Percentiles rank a stretch among this genome's conserved stretches.
Conservation (phyloP, 1,140 invertebrate genomes). For the Chionoecetes opilio region DNA sequence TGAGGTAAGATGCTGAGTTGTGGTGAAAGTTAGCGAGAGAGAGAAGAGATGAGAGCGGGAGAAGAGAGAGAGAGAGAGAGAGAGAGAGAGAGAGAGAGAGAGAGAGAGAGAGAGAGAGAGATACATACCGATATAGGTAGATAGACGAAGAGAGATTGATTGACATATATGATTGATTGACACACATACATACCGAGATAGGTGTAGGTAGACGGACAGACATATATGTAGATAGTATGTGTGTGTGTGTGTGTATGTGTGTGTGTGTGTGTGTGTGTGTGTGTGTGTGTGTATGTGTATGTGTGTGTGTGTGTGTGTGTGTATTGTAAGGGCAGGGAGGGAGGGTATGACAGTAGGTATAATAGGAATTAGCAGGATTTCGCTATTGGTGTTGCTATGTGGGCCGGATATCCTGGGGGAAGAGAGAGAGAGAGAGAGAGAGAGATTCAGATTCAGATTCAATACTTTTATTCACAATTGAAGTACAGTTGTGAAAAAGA, state of each 20-base stretch:
- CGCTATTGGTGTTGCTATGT: neutral
- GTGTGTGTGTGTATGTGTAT: no score
- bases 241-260: constrained; percentile 36
- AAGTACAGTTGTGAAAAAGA: no score
- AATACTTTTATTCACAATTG: no score
- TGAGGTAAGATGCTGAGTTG: neutral
- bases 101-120: constrained; percentile 44
- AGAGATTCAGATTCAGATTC: neutral
- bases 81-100: neutral
- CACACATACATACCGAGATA: no score
- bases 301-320: no score
- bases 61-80: neutral
- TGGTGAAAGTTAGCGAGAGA: neutral
- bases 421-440: constrained; percentile 17
- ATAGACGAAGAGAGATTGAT: constrained; percentile 31
- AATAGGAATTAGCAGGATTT: neutral
- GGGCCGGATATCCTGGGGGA: neutral
- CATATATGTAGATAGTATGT: constrained; percentile 1
- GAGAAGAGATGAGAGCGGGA: neutral
- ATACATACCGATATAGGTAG: neutral
- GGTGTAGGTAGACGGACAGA: constrained; percentile 17
- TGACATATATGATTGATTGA: no score
- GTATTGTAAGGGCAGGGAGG: no score
- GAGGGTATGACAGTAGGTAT: neutral
- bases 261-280: no score